Conservation (phyloP, 2,888 invertebrate genomes). For the Caenorhabditis sp. region DNA sequence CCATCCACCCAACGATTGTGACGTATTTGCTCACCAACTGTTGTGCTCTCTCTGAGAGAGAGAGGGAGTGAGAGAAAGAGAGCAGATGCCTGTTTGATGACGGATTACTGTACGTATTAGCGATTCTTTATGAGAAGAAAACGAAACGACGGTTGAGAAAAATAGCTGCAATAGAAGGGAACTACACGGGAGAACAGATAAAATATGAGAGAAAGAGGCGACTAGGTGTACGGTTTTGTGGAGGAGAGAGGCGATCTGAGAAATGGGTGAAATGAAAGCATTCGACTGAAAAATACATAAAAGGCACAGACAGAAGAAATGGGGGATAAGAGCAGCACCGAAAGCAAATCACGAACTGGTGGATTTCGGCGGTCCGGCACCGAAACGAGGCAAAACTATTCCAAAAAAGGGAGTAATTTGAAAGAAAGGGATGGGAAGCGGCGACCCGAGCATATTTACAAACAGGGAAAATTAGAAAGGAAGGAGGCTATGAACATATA, state of each 20-base stretch:
- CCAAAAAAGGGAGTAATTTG: constrained; percentile 38
- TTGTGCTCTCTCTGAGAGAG: constrained; percentile 11
- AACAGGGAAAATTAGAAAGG: constrained; percentile 36
- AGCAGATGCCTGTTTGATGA: constrained; percentile 45
- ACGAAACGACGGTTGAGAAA: background rate
- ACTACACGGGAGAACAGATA: constrained; percentile 17
- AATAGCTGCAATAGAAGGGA: background rate
- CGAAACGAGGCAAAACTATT: constrained; percentile 37
- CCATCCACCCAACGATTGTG: constrained; percentile 12
- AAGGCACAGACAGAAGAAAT: constrained; percentile 29
- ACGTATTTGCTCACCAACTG: constrained; percentile 47
- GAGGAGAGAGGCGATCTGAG: constrained; percentile 42
- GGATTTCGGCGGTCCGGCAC: constrained; percentile 49
- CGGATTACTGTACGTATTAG: constrained; percentile 44
- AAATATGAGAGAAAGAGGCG: constrained; percentile 20
- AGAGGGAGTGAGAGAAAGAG: background rate
- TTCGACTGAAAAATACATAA: constrained; percentile 47
- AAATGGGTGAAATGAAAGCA: constrained; percentile 49
- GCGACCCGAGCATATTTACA: constrained; percentile 56
- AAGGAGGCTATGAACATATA: no score
- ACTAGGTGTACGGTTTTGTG: background rate
- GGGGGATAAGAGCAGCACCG: constrained; percentile 40
- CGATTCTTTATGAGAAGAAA: constrained; percentile 37
- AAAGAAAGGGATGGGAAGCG: constrained; percentile 3
- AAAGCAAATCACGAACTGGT: constrained; percentile 50